Evolutionary conservation across 2,888 invertebrate species (phyloP), one percentile per base, ranked within the genome.

Genomic region (Rotaria sp.): DNA sequence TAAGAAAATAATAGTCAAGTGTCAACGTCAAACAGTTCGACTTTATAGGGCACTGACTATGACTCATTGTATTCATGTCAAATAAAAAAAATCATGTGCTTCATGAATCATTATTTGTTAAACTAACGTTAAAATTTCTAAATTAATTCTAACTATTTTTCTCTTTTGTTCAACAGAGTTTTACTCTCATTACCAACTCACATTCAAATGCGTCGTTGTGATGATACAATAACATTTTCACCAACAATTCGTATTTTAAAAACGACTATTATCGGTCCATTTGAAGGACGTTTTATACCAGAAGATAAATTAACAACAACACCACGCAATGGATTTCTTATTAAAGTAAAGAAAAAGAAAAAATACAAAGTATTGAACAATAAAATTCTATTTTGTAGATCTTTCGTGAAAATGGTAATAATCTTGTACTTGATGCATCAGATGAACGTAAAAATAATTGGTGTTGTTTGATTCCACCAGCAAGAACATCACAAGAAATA

Each of bases 341-440:
- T 80, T n/a, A 80, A 80, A 45, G 80, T 80, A 80, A n/a, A 57
- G 7, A 21, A n/a, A 1, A 45, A 45, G 45, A 45, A 45, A 11
- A 45, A 45, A 45, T 4, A 45, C 45, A 13, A 45, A 45, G 13
- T 45, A 45, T 45, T 45, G 13, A 45, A 45, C 13, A 45, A 11
- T 11, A 8, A 45, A 45, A 0, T 18, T 41, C 18, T 67, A 10
- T 7, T 26, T 45, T 10, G 26, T 80, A 80, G 80, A 80, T 80
- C 7, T 80, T 80, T 80, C 80, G 80, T 80, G 41, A 41, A n/a
- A 41, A 80, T n/a, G 80, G 80, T n/a, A 80, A 80, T 45, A 80
- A 80, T 80, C 45, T 80, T 80, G 80, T 80, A 45, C n/a, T 80
- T 21, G 80, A 80, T 80, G 80, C 80, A 80, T 24, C n/a, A n/a